Evolutionary conservation across 2,113 vertebrate species (phyloP).

Genomic region (Albula glossodonta): DNA sequence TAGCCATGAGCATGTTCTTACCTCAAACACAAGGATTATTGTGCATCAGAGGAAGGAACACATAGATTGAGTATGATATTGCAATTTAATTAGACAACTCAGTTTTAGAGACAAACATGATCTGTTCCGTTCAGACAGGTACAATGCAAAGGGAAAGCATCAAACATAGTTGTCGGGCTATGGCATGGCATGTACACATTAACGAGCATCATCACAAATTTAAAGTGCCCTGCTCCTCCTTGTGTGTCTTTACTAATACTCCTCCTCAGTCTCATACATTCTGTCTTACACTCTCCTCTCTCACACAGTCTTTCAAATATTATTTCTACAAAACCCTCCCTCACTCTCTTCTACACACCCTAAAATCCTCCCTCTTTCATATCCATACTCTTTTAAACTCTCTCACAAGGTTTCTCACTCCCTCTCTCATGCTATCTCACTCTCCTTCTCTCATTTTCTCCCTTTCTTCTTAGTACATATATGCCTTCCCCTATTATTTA

Average conservation of each 20-base stretch:
- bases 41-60: not conserved
- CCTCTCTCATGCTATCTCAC: conserved; percentile 8
- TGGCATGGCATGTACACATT: too few relatives aligned
- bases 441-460: not conserved
- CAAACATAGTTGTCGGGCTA: too few relatives aligned
- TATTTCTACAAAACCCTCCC: too few relatives aligned
- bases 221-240: not conserved
- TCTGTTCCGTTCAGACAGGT: not conserved
- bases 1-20: not conserved
- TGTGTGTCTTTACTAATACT: not conserved
- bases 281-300: too few relatives aligned
- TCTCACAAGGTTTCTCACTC: too few relatives aligned
- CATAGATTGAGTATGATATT: not conserved
- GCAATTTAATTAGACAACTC: not conserved
- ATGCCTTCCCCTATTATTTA: conserved; percentile 19
- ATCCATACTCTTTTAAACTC: too few relatives aligned
- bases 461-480: conserved; percentile 2
- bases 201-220: not conserved
- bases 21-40: not conserved
- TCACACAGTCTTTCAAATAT: too few relatives aligned
- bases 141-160: not conserved
- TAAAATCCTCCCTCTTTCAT: too few relatives aligned
- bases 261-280: not conserved
- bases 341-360: too few relatives aligned
- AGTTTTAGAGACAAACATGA: not conserved